Evolutionary conservation across 2,888 invertebrate genomes (phyloP), one percentile per base, ranked within the genome.

Genomic region (Phymatocera aterrima): DNA sequence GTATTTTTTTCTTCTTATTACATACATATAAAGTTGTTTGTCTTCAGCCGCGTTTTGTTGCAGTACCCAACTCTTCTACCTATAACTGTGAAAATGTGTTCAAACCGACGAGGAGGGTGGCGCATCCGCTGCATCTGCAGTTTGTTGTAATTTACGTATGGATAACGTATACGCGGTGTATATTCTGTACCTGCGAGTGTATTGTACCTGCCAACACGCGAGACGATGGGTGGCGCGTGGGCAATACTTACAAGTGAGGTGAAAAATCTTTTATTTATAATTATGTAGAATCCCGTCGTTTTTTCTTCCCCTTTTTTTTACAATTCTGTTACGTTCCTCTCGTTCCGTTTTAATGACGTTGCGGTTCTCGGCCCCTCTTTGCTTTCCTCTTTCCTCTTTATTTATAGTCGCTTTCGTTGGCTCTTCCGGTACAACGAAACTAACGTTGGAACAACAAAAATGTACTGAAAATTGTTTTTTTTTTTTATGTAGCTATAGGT

Each of bases 201-300:
- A 68, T 5, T 43, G 18, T 64, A 68, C 24, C n/a, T 15, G n/a
- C 10, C 34, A 54, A 72, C 51, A 54, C 34, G 18, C 18, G 12
- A 72, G 48, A 24, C 8, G 18, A 40, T 51, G 72, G 51, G 48
- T 51, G 72, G 43, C 75, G 57, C 75, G 75, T 75, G 75, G 75
- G 75, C 75, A 57, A 37, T 34, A 18, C 72, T 31, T 3, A 72
- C 72, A 72, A 34, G 51, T 54, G 51, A 51, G 34, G 28, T 46
- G 28, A 18, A 68, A n/a, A 72, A 72, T 72, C 48, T 72, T 72
- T 72, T 72, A 72, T 72, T 72, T 72, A 48, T 48, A 34, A 72
- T 54, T 43, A 18, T 37, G 51, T 28, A 54, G 34, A 24, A 46
- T n/a, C 37, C 5, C 10, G 8, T 51, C 31, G 4, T 18, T 15